A percentile compares a stretch with the other conserved stretches of the same genome.
phyloP scores from a whole-genome alignment of 1,140 invertebrate species.

The Cherax quadricarinatus region DNA sequence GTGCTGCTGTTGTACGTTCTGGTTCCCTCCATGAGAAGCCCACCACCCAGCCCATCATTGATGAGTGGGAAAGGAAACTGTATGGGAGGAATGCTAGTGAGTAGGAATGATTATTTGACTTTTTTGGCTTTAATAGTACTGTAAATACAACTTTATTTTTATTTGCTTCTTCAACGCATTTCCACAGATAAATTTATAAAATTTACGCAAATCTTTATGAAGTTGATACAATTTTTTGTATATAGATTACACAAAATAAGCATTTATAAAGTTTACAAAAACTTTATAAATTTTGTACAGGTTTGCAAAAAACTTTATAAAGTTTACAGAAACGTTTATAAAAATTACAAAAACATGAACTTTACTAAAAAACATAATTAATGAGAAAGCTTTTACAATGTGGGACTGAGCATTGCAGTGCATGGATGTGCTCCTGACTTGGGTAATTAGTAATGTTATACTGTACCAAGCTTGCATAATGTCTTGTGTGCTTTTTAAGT shows the following conservation, averaged over 20 bases:
- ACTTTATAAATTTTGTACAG: no score
- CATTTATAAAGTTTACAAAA: no score
- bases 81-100: conserved; percentile 70
- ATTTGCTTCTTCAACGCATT: not conserved
- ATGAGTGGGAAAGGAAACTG: conserved; percentile 68
- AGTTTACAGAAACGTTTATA: no score
- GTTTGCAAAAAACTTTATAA: no score
- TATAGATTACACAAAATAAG: no score
- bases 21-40: conserved; percentile 67
- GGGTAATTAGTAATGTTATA: not conserved
- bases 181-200: not conserved
- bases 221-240: not conserved
- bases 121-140: conserved; percentile 6
- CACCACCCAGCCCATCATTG: conserved; percentile 58
- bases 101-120: conserved; percentile 35
- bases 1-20: conserved; percentile 62
- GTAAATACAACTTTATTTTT: not conserved
- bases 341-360: no score
- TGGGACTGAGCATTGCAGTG: not conserved
- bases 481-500: not conserved
- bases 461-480: not conserved
- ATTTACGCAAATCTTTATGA: not conserved
- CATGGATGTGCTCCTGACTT: not conserved
- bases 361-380: not conserved
- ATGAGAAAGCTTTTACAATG: not conserved